Conservation (phyloP, 2,888 invertebrate genomes). For the Caenorhabditis macrosperma region DNA sequence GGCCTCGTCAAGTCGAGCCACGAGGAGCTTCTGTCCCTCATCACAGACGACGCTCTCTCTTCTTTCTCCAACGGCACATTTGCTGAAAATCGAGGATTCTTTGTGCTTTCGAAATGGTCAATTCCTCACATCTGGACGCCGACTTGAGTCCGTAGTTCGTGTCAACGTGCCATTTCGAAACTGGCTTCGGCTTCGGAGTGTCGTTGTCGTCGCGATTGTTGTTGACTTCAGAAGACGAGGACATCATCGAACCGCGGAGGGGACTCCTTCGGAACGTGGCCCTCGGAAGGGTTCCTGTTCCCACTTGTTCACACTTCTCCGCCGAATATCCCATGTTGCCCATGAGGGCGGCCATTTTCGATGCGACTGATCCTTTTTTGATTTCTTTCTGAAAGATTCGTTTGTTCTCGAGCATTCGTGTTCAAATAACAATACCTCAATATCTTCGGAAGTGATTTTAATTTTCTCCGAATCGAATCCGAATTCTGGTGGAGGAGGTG, state of each 20-base stretch:
- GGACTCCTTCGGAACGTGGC: slow-evolving; percentile 62
- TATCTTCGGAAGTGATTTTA: slow-evolving; percentile 63
- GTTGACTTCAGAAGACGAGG: slow-evolving; percentile 63
- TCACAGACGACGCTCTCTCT: slow-evolving; percentile 59
- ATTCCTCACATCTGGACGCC: slow-evolving; percentile 42
- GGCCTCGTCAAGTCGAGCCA: slow-evolving; percentile 58
- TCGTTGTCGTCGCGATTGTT: slow-evolving; percentile 59
- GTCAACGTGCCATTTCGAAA: slow-evolving; percentile 69
- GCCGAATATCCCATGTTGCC: slow-evolving; percentile 57
- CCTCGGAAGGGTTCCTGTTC: slow-evolving; percentile 62
- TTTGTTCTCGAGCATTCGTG: not conserved
- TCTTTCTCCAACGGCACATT: slow-evolving; percentile 62
- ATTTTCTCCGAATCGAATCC: slow-evolving; percentile 70
- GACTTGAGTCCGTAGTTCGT: slow-evolving; percentile 58
- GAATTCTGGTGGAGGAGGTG: slow-evolving; percentile 69
- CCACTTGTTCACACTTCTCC: slow-evolving; percentile 52
- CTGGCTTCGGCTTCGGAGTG: slow-evolving; percentile 61
- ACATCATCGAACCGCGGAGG: slow-evolving; percentile 52
- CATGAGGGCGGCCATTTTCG: slow-evolving; percentile 63
- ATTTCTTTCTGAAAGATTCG: slow-evolving; percentile 55
- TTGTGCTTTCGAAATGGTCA: too few relatives aligned
- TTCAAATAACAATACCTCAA: slow-evolving; percentile 28
- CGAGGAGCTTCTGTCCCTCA: slow-evolving; percentile 59
- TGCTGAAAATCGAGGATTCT: slow-evolving; percentile 45
- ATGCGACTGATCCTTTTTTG: slow-evolving; percentile 63